phyloP scores from a whole-genome alignment of 2,113 vertebrate genomes.

The Cichladusa arquata region DNA sequence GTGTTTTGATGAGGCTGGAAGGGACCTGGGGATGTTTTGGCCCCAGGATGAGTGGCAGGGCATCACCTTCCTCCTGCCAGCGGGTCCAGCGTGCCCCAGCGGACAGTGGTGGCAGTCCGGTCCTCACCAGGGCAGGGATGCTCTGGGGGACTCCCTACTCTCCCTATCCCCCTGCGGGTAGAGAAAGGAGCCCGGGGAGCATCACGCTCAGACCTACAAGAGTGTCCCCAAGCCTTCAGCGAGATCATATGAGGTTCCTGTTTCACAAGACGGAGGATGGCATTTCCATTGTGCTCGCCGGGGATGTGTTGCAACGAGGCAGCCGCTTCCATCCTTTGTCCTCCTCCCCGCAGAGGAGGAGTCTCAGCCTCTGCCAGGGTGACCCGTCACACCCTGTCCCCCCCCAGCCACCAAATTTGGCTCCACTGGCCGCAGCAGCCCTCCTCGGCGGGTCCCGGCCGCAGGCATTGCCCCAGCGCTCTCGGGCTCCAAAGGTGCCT shows the following conservation, averaged over 20 bases:
- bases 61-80: neutral
- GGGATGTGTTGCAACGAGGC: slow-evolving; percentile 54
- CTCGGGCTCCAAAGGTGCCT: neutral
- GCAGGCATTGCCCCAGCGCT: neutral
- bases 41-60: neutral
- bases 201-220: slow-evolving; percentile 46
- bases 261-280: slow-evolving; percentile 63
- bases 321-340: slow-evolving; percentile 63
- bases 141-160: neutral
- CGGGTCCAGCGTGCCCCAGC: neutral
- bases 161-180: neutral
- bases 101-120: neutral
- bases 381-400: slow-evolving; percentile 15
- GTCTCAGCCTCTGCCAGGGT: slow-evolving; percentile 51
- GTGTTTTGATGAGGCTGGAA: neutral
- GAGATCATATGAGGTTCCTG: slow-evolving; percentile 62
- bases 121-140: neutral
- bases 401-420: neutral
- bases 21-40: neutral
- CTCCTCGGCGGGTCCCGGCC: neutral
- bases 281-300: slow-evolving; percentile 64
- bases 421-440: neutral
- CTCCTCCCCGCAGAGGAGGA: slow-evolving; percentile 63
- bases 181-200: neutral
- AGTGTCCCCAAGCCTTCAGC: slow-evolving; percentile 42